Base-by-base conservation (phyloP, 2,888 invertebrate species). In the Sinhomidia bicolor region DNA sequence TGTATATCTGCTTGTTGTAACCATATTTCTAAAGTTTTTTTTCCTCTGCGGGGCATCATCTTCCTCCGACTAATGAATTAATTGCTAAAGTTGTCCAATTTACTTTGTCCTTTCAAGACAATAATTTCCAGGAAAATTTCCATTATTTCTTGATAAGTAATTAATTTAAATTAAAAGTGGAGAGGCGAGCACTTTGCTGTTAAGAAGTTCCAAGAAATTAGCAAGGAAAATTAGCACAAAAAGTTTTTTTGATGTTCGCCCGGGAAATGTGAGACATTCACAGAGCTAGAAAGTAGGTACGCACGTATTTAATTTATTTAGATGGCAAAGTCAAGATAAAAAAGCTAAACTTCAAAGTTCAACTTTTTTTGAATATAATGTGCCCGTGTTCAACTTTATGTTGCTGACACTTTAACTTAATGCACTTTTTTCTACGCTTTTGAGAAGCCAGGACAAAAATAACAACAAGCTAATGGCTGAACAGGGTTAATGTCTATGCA, bases 401-500 rank as follows among this genome's bases (percentile, higher is more conserved):
- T 26, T 62, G 60, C 26, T 9, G 17, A 3, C 47, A 47, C 47
- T 10, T 12, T 17, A 12, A 23, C 29, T 68, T 9, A 68, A 68
- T 68, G 68, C 68, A 68, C 68, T 68, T 68, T 36, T 29, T 62
- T 29, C 14, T n/a, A n/a, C n/a, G 20, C 20, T 3, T 32, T n/a
- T 36, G 6, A 4, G 29, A 20, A n/a, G n/a, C n/a, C 7, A 68
- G 47, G 71, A 12, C 17, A 12, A 51, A 36, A 36, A 51, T 1
- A 51, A 51, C 51, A 51, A 29, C 1, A 36, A 68, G 26, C 78
- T 78, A 47, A 5, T 76, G 17, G n/a, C n/a, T n/a, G 51, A 76
- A 78, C 20, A 20, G 44, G 26, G 81, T 29, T 81, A 81, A 82
- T 82, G 51, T 14, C 14, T 65, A 80, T 80, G 82, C 68, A 68